Base-by-base conservation (phyloP, 1,140 invertebrate species). In the Brachionus plicatilis region DNA sequence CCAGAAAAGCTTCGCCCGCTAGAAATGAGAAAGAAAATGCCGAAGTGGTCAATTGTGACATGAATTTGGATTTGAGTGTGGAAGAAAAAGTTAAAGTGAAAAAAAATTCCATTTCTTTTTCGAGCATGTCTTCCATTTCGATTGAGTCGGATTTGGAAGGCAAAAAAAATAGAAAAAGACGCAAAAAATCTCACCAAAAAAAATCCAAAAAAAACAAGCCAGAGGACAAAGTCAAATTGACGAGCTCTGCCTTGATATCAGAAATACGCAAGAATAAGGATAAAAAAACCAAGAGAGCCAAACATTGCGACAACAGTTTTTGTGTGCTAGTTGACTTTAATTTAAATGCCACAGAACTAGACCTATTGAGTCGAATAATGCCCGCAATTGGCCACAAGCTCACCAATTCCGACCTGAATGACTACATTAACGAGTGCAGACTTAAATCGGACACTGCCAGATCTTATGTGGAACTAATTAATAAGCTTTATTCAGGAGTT, bases 111-210 rank as follows among this genome's bases (percentile, higher is more conserved):
- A 41, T 41, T 3, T 20, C 33, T 17, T 37, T 72, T 43, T 43
- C 33, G 43, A 43, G 33, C 37, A 43, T 43, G 68, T 72, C 17
- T 20, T 72, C 41, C 33, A 17, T 68, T 37, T 72, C 68, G 37
- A 43, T 41, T 20, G 37, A 20, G 29, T 27, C 43, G 14, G 43
- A 76, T 50, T 70, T 41, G 24, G 45, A 50, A 3, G 14, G n/a
- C n/a, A 47, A 47, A 76, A 76, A 76, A 41, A 76, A 24, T 27
- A 76, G 47, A 76, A 76, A 76, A 47, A 76, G 33, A 47, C 20
- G n/a, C 43, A 76, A 50, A 76, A 76, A 76, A 27, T 76, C 72
- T 43, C 53, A 60, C 20, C 45, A 50, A 14, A 75, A 75, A 50
- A 76, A 76, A 12, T 50, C 24, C 27, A 29, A 47, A 47, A 50